Base-by-base conservation (phyloP, 2,797 vertebrate species). In the Hoplostethus mediterraneus region DNA sequence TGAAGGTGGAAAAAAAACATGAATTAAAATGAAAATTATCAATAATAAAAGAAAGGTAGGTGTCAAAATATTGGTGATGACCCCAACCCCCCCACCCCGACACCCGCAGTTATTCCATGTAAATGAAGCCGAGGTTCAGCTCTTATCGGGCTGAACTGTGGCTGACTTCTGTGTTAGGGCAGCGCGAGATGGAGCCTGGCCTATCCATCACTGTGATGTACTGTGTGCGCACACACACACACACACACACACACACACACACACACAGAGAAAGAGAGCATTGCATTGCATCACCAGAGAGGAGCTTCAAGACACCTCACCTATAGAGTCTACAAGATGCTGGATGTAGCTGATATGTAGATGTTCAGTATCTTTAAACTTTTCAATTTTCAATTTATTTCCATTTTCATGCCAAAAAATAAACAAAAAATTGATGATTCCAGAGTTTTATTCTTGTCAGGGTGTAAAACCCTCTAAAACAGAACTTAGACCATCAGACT, bases 201-300 rank as follows among this genome's bases (percentile, higher is more conserved):
- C 54, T 14, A 80, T 80, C 66, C 61, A 82, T 82, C 82, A 77
- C 40, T 36, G 47, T 67, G 64, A 67, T 56, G 64, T 52, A 77
- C 30, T 13, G 13, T 42, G 33, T 17, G 21, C 56, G 42, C 55
- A 58, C 55, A 40, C 31, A 17, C 33, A 58, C 55, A 38, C 55
- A 58, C 55, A 58, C 55, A 57, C 55, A 38, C 14, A 38, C 31
- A 58, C 30, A 58, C 21, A 55, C 36, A 52, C 30, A 38, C 17
- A 28, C 2, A 33, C 13, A 48, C n/a, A 21, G 44, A 66, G 6
- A 49, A 0, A 52, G 17, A 56, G 8, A 31, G 28, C 51, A 36
- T 11, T 38, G 42, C 42, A 5, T 33, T 33, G 33, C 4, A 4
- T 33, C 33, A 33, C 33, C 33, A 21, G 21, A 33, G 33, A 33